phyloP scores from a whole-genome alignment of 2,113 vertebrate species.

The Nestor notabilis region DNA sequence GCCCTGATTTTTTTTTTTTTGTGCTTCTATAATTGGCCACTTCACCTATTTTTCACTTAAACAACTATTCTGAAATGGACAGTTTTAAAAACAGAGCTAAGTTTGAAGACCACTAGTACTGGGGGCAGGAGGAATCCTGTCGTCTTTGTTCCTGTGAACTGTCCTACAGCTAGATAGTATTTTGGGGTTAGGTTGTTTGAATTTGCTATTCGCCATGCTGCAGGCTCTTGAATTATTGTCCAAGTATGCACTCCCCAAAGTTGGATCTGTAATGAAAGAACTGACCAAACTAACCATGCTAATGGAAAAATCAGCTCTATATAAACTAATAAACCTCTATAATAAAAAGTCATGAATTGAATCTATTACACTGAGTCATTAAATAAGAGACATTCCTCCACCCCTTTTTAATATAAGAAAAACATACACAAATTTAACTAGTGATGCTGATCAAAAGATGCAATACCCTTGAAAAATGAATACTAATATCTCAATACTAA shows the following conservation, averaged over 20 bases:
- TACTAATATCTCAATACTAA: constrained; percentile 71
- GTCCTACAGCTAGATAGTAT: not conserved
- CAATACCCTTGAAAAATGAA: constrained; percentile 72
- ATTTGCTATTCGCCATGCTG: not conserved
- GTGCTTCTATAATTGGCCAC: not conserved
- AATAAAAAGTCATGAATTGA: not conserved
- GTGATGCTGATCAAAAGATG: constrained; percentile 71
- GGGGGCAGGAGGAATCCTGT: not conserved
- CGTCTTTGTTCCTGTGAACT: not conserved
- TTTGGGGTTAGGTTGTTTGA: not conserved
- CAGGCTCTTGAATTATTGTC: not conserved
- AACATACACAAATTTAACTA: constrained; percentile 64
- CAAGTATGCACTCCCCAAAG: not conserved
- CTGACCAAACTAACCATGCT: not conserved
- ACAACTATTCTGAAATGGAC: not conserved
- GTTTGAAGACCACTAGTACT: not conserved
- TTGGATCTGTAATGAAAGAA: not conserved
- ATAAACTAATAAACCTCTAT: constrained; percentile 1
- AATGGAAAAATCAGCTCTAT: not conserved
- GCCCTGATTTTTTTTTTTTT: not conserved
- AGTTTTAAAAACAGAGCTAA: not conserved
- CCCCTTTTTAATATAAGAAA: constrained; percentile 43
- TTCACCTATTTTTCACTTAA: not conserved
- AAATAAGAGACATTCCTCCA: constrained; percentile 17
- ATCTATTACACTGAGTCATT: constrained; percentile 11